Conservation (phyloP, 2,113 vertebrate genomes). For the Meriones unguiculatus region DNA sequence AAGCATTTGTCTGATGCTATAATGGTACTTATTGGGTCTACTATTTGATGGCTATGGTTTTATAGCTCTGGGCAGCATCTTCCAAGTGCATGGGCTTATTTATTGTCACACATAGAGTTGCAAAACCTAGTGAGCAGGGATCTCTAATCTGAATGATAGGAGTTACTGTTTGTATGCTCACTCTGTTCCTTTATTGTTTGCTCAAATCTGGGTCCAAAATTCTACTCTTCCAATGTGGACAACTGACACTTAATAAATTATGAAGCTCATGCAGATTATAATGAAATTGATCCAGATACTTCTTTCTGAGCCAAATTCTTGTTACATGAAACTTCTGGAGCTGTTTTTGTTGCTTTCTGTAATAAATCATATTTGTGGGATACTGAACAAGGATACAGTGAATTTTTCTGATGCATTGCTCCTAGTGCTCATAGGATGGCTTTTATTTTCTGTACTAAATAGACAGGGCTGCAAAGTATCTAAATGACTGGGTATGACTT, state of each 20-base stretch:
- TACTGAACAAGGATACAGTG: background rate
- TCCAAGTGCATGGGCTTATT: background rate
- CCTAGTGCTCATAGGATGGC: background rate
- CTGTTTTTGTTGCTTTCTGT: background rate
- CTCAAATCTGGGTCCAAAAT: background rate
- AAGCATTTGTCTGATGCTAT: background rate
- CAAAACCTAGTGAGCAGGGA: background rate
- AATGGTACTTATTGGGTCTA: background rate
- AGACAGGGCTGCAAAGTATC: constrained; percentile 34
- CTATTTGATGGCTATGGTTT: background rate
- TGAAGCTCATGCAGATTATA: background rate
- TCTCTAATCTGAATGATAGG: background rate
- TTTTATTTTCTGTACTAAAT: constrained; percentile 45
- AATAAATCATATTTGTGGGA: background rate
- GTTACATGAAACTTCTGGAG: background rate
- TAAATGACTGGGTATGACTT: constrained; percentile 70
- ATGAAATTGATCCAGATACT: background rate
- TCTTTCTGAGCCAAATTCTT: background rate
- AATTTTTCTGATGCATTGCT: constrained; percentile 31
- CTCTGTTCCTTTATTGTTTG: background rate
- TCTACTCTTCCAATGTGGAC: background rate
- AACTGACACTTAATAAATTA: background rate
- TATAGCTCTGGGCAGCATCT: background rate
- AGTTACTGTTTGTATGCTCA: background rate
- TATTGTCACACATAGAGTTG: background rate